A percentile compares a stretch with the other conserved stretches of the same genome.
Conservation (phyloP, 1,140 invertebrate species). For the Trichomalopsis sarcophagae region DNA sequence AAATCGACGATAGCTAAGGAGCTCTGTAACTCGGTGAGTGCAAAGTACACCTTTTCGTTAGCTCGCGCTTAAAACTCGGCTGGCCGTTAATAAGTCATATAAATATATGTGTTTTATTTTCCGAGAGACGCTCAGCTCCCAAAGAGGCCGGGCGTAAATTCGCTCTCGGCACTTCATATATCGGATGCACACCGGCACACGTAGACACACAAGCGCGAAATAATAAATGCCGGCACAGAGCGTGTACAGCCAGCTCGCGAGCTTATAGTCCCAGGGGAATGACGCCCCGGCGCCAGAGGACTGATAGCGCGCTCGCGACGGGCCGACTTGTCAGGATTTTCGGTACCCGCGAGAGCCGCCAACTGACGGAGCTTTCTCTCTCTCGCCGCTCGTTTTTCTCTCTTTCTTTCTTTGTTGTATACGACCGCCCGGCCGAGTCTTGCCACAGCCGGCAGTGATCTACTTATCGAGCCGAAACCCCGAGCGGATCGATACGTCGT, state of each 20-base stretch:
- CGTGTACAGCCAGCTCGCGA: not conserved
- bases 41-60: not conserved
- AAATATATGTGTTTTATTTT: not conserved
- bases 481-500: too few relatives aligned
- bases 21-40: too few relatives aligned
- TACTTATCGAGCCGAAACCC: too few relatives aligned
- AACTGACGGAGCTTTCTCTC: not conserved
- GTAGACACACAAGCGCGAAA: not conserved
- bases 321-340: conserved; percentile 20
- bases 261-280: not conserved
- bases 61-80: not conserved
- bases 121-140: not conserved
- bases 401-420: too few relatives aligned
- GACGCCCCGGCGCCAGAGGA: not conserved
- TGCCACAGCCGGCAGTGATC: too few relatives aligned
- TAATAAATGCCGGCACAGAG: conserved; percentile 6
- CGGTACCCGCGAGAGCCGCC: not conserved
- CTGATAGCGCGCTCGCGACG: not conserved
- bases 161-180: not conserved
- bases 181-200: not conserved
- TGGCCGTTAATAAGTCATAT: not conserved
- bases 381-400: not conserved
- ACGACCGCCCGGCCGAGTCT: too few relatives aligned
- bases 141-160: not conserved
- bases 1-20: conserved; percentile 8